phyloP scores from a whole-genome alignment of 2,797 vertebrate species.

The Enteromius unitaeniatus region DNA sequence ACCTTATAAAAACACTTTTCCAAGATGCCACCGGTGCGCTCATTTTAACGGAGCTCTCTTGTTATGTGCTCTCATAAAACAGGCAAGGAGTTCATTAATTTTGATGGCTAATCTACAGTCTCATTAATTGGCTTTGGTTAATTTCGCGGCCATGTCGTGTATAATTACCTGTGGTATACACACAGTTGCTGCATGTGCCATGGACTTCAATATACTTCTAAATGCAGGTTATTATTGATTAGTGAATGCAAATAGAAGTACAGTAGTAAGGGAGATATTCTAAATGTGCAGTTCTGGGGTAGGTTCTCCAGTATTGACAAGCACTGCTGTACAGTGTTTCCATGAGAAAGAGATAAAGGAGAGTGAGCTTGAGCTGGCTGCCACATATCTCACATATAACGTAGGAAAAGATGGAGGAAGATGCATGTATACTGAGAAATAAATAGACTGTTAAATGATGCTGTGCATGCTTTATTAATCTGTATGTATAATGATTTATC shows the following conservation, averaged over 20 bases:
- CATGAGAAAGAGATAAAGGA: constrained; percentile 2
- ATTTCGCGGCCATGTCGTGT: constrained; percentile 9
- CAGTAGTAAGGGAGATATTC: background rate
- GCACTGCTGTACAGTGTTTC: constrained; percentile 13
- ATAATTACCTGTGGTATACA: background rate
- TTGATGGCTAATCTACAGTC: constrained; percentile 30
- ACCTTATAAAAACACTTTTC: constrained; percentile 9
- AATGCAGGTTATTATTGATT: background rate
- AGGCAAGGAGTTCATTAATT: constrained; percentile 30
- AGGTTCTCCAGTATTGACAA: background rate
- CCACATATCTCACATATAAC: background rate
- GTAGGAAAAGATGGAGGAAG: background rate
- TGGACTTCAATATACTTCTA: constrained; percentile 4
- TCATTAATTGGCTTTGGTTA: constrained; percentile 30
- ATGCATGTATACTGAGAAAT: background rate
- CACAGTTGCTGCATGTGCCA: background rate
- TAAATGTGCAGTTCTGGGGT: constrained; percentile 15
- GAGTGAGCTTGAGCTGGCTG: background rate
- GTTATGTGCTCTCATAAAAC: constrained; percentile 15
- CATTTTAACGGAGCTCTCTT: background rate
- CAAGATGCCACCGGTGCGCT: constrained; percentile 13
- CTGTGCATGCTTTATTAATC: background rate
- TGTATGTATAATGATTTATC: background rate
- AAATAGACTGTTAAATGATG: background rate
- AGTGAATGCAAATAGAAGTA: background rate